Base-by-base conservation (phyloP, 1,140 invertebrate genomes). In the Myzus persicae region DNA sequence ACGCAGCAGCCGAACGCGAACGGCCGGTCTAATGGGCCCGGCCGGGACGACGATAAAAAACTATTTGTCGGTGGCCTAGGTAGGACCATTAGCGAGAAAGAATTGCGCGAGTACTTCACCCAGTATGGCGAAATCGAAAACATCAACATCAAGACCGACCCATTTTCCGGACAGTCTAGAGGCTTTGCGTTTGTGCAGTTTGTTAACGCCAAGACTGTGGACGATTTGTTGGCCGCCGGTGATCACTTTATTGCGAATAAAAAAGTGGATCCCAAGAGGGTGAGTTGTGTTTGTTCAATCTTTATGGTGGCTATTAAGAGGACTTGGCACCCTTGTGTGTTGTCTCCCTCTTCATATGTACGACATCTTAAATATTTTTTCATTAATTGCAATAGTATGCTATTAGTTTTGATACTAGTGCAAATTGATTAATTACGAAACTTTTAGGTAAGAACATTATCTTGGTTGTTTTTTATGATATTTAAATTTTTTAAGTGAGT, bases 181-280 rank as follows among this genome's bases (percentile, higher is more conserved):
- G 97, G 97, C 22, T 97, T 97, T 95, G 97, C 96, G 40, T 97
- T 97, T 94, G 96, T 97, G 94, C 96, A 97, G 76, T 97, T 97
- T 94, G 96, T 96, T 88, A 95, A 95, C 94, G 95, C 96, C 38
- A 96, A 96, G 94, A 95, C 96, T 82, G 96, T 97, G 91, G 96
- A 97, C 51, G 91, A 94, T 89, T 51, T 94, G n/a, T 89, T 94
- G 31, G 94, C 94, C 24, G 94, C 94, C 24, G 94, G 94, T n/a
- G 94, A 94, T 93, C 94, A 94, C 76, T 96, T 96, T 93, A 96
- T 97, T 94, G 96, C 96, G 94, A 96, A 96, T 94, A 96, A 96
- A 94, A 96, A 96, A 95, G 96, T 97, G 76, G 97, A 97, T 94
- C 96, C 96, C 0, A 97, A 97, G 94, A 95, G 96, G 82, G 93